A percentile compares a stretch with the other conserved stretches of the same genome.
These are phyloP conservation scores for Thysanoteuthis rhombus DNA, from an alignment of 2,888 invertebrate genomes.

Conservation along the genomic window DNA sequence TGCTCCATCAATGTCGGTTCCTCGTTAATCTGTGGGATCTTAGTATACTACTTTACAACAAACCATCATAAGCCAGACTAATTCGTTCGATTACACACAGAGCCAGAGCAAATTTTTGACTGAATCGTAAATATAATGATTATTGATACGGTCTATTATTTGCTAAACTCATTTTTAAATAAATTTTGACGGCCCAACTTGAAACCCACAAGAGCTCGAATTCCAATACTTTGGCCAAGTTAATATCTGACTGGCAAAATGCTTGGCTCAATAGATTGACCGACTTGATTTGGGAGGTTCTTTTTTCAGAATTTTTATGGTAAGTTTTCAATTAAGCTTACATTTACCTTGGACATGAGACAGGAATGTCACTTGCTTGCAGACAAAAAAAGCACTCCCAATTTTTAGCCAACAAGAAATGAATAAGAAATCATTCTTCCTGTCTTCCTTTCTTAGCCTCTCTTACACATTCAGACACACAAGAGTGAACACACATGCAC, in stretches of 20 bases:
- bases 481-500: too few relatives aligned
- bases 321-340: background rate
- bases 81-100: too few relatives aligned
- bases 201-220: background rate
- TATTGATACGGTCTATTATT: background rate
- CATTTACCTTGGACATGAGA: background rate
- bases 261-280: background rate
- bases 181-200: background rate
- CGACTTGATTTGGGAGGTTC: background rate
- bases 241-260: background rate
- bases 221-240: background rate
- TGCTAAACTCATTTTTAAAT: background rate
- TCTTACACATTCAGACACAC: too few relatives aligned
- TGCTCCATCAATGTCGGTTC: background rate
- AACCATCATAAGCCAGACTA: background rate
- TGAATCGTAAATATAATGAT: background rate
- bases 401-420: background rate
- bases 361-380: background rate
- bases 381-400: background rate
- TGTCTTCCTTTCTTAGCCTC: background rate
- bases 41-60: background rate
- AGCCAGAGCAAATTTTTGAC: background rate
- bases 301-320: background rate
- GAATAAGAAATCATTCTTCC: background rate
- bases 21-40: background rate